Percentiles rank a stretch among this genome's conserved stretches.
Conservation (phyloP, 2,797 vertebrate species). For the Girardinus metallicus region DNA sequence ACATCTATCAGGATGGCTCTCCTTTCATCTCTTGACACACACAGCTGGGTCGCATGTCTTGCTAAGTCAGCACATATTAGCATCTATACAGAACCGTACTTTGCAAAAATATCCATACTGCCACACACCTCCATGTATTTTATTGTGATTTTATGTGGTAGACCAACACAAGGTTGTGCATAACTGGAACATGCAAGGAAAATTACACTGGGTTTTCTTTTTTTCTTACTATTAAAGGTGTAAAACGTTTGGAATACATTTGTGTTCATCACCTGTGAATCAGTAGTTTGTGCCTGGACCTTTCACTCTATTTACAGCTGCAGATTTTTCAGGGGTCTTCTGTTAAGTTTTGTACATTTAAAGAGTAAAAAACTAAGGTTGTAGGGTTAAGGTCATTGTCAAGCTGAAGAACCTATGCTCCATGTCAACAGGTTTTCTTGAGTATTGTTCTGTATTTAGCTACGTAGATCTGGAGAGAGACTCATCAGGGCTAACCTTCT, state of each 20-base stretch:
- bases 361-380: background rate
- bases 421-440: background rate
- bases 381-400: background rate
- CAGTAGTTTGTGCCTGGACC: background rate
- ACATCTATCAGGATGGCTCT: slow-evolving; percentile 27
- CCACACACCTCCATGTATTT: background rate
- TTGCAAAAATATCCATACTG: background rate
- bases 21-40: slow-evolving; percentile 32
- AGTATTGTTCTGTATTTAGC: background rate
- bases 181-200: background rate
- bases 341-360: background rate
- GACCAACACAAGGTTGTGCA: background rate
- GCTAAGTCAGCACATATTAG: slow-evolving; percentile 46
- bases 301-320: background rate
- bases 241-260: background rate
- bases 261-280: background rate
- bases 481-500: background rate
- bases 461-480: background rate
- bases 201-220: background rate
- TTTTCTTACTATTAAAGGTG: background rate
- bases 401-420: background rate
- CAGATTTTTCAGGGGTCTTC: background rate
- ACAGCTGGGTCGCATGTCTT: slow-evolving; percentile 38
- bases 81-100: slow-evolving; percentile 60
- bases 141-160: background rate